Percentiles rank a stretch among this genome's conserved stretches.
These are phyloP conservation scores for Gobiocypris rarus DNA, from an alignment of 2,113 vertebrate genomes.

Conservation along the genomic window DNA sequence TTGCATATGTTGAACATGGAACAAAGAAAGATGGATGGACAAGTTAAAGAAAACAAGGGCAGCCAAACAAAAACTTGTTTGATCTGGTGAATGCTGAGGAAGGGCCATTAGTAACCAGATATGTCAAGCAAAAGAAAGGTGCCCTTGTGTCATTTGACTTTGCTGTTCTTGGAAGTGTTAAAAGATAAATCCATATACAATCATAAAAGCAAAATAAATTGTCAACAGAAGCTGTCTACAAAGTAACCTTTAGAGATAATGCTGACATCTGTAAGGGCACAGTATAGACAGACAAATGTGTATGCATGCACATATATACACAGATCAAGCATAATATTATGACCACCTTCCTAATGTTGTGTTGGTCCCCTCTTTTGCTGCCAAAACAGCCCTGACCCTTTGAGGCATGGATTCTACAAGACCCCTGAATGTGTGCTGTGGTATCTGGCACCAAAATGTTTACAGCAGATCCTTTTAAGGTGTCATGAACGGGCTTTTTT, in stretches of 20 bases:
- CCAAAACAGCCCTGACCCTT: too few relatives aligned
- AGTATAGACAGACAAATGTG: neutral
- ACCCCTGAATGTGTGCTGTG: too few relatives aligned
- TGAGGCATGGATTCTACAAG: too few relatives aligned
- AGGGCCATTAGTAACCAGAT: neutral
- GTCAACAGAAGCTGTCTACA: neutral
- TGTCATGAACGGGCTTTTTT: too few relatives aligned
- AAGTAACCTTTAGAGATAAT: neutral
- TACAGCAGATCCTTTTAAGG: too few relatives aligned
- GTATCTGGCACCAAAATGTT: too few relatives aligned
- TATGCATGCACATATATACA: neutral
- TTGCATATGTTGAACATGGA: neutral
- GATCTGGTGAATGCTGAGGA: neutral
- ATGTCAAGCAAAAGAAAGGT: constrained; percentile 6
- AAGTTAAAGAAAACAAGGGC: neutral
- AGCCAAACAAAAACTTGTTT: neutral
- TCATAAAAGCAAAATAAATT: neutral
- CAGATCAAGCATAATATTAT: too few relatives aligned
- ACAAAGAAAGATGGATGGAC: neutral
- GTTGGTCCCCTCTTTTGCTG: too few relatives aligned
- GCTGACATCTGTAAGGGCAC: neutral
- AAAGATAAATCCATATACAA: neutral
- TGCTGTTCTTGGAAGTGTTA: neutral
- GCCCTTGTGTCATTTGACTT: neutral
- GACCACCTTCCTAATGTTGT: too few relatives aligned